Evolutionary conservation across 2,888 invertebrate genomes (phyloP).

Genomic region (Steinernema hermaphroditum): DNA sequence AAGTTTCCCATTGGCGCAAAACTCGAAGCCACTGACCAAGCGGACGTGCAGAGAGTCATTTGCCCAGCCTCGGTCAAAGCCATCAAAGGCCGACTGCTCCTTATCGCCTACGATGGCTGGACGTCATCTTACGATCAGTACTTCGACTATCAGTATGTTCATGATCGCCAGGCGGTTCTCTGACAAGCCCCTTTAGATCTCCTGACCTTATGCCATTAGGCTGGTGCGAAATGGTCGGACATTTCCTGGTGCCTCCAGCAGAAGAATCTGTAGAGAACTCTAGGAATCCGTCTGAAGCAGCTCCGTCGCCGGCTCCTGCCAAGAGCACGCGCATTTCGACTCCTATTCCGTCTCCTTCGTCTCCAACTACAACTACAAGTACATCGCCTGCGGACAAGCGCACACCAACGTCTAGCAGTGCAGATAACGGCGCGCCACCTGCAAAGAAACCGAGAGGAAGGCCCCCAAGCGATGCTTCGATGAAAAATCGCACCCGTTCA

Average conservation of each 20-base stretch:
- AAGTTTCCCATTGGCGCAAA: conserved; percentile 41
- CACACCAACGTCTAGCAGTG: no score
- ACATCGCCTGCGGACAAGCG: no score
- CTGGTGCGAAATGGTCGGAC: conserved; percentile 4
- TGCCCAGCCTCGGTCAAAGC: not conserved
- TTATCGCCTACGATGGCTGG: conserved; percentile 18
- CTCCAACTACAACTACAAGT: no score
- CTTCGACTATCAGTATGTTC: not conserved
- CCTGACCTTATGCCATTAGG: not conserved
- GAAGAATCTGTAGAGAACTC: no score
- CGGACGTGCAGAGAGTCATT: not conserved
- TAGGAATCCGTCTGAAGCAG: no score
- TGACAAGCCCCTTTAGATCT: not conserved
- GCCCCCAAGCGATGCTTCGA: no score
- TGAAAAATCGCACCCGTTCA: no score
- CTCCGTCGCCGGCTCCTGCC: no score
- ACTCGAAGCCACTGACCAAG: conserved; percentile 51
- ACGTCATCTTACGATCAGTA: not conserved
- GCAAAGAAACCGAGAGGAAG: no score
- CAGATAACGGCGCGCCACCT: no score
- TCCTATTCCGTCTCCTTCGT: no score
- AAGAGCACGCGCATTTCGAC: no score
- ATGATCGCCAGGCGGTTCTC: not conserved
- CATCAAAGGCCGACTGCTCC: not conserved
- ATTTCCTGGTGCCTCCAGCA: not conserved